Conservation (phyloP, 2,113 vertebrate genomes). For the Tupaia tana region DNA sequence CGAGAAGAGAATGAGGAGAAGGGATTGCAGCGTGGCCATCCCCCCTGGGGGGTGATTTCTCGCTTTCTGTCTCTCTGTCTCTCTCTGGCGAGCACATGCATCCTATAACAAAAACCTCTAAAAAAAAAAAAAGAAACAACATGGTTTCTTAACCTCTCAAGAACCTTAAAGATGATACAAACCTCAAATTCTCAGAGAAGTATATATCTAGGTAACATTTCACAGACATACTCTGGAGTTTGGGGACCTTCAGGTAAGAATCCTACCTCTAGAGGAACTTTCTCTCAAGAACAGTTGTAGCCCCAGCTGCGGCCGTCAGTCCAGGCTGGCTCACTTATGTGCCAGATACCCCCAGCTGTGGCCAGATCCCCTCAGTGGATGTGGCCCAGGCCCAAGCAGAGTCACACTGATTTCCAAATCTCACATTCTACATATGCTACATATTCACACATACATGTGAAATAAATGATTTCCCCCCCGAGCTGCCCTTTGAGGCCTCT, state of each 20-base stretch:
- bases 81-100: no score
- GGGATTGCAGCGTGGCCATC: no score
- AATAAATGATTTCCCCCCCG: background rate
- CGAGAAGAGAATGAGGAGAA: no score
- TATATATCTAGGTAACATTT: background rate
- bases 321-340: no score
- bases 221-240: background rate
- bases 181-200: background rate
- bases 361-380: background rate
- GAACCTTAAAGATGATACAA: background rate
- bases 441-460: background rate
- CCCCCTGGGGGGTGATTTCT: no score
- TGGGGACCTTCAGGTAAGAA: background rate
- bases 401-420: background rate
- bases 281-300: background rate
- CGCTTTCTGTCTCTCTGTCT: no score
- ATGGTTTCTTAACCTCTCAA: background rate
- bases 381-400: background rate
- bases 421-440: background rate
- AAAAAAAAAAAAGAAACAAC: background rate
- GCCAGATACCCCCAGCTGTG: background rate
- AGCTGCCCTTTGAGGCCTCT: background rate
- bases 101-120: no score
- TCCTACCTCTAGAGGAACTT: background rate
- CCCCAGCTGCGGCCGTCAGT: background rate